Evolutionary conservation across 2,113 vertebrate species (phyloP), one percentile per base, ranked within the genome.

Genomic region (Chiloscyllium plagiosum): DNA sequence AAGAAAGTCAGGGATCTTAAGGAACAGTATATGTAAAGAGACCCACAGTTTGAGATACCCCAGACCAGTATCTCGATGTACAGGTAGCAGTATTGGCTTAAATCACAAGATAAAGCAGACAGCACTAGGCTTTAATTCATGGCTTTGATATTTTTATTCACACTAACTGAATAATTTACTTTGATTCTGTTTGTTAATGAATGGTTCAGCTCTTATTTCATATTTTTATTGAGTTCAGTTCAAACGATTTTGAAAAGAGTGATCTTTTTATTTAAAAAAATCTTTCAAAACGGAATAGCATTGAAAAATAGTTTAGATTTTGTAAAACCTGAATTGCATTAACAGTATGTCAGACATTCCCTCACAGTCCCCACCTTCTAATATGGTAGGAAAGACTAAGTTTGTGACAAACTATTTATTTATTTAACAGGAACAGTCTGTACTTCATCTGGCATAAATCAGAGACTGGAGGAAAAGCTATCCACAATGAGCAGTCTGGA

Each of bases 331-430:
- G 68, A 72, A 72, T 50, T 50, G 94, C n/a, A 95, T 69, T 72
- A 50, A 17, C 94, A 50, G 94, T 29, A 33, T 52, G 47, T 95
- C 69, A 95, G 69, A 72, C 94, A 72, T 72, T 95, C 47, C 66
- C 94, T 76, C 94, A 52, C 69, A 72, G 50, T 72, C 68, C 47
- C 68, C 93, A 69, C 68, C 68, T 72, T 72, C 94, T 95, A 29
- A 70, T 47, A 26, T 72, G 68, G 94, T 72, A 95, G 68, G 42
- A 33, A 24, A 95, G 93, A 22, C 50, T 42, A 95, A 15, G 42
- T 70, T 95, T 95, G 94, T 70, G 94, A 95, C 94, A 95, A 95
- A 52, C 94, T 95, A 95, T 95, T 72, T 76, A 76, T 95, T 95
- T 95, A 95, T 15, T 95, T 95, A 95, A 95, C 68, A 72, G 69